Evolutionary conservation across 2,113 vertebrate genomes (phyloP), one percentile per base, ranked within the genome.

Genomic region (Sapayoa aenigma): DNA sequence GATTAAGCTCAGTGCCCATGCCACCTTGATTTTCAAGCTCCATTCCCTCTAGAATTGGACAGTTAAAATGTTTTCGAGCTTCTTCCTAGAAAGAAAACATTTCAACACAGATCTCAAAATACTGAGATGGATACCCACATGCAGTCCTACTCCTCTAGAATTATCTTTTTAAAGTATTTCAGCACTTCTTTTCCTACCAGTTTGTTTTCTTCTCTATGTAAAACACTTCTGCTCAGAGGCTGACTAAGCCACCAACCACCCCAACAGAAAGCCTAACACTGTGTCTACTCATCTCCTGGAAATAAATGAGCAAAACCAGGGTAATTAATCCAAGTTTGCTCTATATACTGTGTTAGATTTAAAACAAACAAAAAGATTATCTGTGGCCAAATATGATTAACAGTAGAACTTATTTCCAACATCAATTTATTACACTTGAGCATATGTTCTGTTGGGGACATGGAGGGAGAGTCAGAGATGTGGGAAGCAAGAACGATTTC

Each of bases 21-120:
- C 99, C 99, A 18, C 99, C 99, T 97, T 99, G 99, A 97, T 99
- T 99, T 98, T 99, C 99, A 96, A 99, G 98, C 97, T 99, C 99
- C 99, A 99, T 99, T 68, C 99, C 99, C 84, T 99, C 99, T 67
- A 99, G 95, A 93, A 98, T 96, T 66, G 99, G 98, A 95, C 99
- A 99, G 75, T 98, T 97, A 84, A 99, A 99, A 93, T 99, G 99
- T 87, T 98, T 98, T 79, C 99, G 97, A 14, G 99, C 99, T 97
- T 99, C 99, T 58, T 98, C 98, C 99, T 99, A 83, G 49, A 95
- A 92, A 93, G 39, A 69, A 89, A 94, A 91, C 58, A 86, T 95
- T 87, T 75, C 63, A 94, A 66, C 23, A 62, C 14, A 72, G 42
- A 12, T 75, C 56, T 90, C 56, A 93, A 44, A 60, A 92, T 35